Conservation (phyloP, 2,797 vertebrate species). For the Pseudopleuronectes americanus region DNA sequence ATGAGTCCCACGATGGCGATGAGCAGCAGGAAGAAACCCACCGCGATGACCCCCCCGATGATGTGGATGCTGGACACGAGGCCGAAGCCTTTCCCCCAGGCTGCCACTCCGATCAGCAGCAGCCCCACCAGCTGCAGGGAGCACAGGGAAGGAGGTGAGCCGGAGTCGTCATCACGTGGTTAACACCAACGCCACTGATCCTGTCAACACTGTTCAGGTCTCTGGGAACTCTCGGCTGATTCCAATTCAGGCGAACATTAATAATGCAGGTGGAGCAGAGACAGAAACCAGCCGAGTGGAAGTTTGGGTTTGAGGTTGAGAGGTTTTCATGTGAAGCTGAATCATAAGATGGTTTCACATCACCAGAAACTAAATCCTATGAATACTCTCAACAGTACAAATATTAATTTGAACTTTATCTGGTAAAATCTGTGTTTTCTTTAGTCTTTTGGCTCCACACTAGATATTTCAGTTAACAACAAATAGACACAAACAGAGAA, state of each 20-base stretch:
- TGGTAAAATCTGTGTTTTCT: too few species aligned
- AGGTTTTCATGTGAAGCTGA: not conserved
- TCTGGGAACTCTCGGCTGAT: not conserved
- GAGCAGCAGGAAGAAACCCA: constrained; percentile 93
- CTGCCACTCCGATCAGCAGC: constrained; percentile 92
- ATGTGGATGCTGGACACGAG: constrained; percentile 94
- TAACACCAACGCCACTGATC: not conserved
- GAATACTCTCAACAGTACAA: not conserved
- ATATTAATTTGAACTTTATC: too few species aligned
- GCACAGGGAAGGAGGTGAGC: constrained; percentile 43
- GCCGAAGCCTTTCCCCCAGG: constrained; percentile 93
- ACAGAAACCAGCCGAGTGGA: not conserved
- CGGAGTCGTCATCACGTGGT: constrained; percentile 5
- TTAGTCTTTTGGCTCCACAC: too few species aligned
- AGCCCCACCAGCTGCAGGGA: constrained; percentile 89
- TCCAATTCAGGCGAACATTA: not conserved
- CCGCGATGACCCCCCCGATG: constrained; percentile 93
- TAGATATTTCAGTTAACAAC: too few species aligned
- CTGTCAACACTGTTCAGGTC: not conserved
- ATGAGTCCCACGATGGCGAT: constrained; percentile 93
- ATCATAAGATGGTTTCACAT: not conserved
- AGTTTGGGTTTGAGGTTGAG: not conserved
- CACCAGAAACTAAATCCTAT: too few species aligned
- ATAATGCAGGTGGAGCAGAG: not conserved
- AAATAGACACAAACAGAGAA: too few species aligned